Percentiles rank a stretch among this genome's conserved stretches.
phyloP scores from a whole-genome alignment of 2,888 invertebrate genomes.

The Miltochrista miniata region DNA sequence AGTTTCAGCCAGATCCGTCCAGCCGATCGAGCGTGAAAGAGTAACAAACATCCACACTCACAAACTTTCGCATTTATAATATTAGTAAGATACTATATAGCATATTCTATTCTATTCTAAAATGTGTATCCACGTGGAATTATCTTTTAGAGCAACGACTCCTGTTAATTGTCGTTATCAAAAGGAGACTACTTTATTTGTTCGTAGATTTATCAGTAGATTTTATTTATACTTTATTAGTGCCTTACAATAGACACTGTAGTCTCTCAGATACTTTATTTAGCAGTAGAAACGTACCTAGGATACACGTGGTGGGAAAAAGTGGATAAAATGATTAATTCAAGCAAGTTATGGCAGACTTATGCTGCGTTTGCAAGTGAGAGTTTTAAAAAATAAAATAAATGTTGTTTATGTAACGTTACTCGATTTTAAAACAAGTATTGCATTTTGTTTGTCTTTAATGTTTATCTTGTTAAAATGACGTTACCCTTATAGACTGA shows the following conservation, averaged over 20 bases:
- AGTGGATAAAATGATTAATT: conserved; percentile 21
- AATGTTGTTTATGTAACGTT: no score
- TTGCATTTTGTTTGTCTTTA: no score
- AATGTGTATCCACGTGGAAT: no score
- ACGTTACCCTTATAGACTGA: no score
- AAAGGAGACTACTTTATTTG: neutral
- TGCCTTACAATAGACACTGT: neutral
- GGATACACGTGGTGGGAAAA: neutral
- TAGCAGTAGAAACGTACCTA: neutral
- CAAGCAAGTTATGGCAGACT: conserved; percentile 32
- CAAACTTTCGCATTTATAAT: no score
- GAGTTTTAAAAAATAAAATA: conserved; percentile 3
- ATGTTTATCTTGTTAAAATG: no score
- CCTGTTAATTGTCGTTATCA: neutral
- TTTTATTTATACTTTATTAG: neutral
- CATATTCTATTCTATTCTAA: no score
- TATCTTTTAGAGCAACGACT: neutral
- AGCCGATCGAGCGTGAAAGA: no score
- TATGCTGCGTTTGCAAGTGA: conserved; percentile 36
- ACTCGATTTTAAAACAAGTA: no score
- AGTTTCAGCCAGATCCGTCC: no score
- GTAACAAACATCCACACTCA: no score
- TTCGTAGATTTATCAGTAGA: neutral
- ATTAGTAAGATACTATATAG: no score
- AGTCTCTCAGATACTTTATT: neutral